Evolutionary conservation across 2,113 vertebrate species (phyloP).

Genomic region (Neotoma lepida): DNA sequence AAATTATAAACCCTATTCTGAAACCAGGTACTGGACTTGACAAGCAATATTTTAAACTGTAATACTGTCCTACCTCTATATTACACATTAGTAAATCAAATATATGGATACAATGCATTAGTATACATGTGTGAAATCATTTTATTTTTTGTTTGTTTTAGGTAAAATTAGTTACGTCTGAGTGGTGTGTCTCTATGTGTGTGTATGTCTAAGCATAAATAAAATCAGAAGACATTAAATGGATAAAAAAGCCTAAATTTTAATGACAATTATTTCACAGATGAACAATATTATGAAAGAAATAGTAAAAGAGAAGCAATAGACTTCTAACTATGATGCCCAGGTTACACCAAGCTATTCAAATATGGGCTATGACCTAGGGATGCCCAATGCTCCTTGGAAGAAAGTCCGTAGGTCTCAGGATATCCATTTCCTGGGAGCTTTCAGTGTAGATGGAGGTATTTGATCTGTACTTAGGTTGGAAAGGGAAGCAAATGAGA

Average conservation of each 20-base stretch:
- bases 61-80: neutral
- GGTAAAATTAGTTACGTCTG: constrained; percentile 12
- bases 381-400: neutral
- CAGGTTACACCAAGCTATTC: neutral
- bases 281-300: constrained; percentile 57
- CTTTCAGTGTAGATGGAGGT: neutral
- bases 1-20: constrained; percentile 12
- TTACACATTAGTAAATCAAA: neutral
- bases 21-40: neutral
- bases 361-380: neutral
- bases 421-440: neutral
- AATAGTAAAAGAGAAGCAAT: constrained; percentile 35
- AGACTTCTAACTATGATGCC: neutral
- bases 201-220: neutral
- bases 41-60: neutral
- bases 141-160: constrained; percentile 32
- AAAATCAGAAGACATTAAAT: constrained; percentile 11
- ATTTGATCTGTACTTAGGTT: neutral
- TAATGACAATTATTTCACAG: constrained; percentile 53
- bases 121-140: neutral
- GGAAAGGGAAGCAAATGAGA: neutral
- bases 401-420: neutral
- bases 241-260: constrained; percentile 40
- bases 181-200: neutral
- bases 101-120: neutral